Evolutionary conservation across 2,888 invertebrate species (phyloP).

Genomic region (Nebria salina): DNA sequence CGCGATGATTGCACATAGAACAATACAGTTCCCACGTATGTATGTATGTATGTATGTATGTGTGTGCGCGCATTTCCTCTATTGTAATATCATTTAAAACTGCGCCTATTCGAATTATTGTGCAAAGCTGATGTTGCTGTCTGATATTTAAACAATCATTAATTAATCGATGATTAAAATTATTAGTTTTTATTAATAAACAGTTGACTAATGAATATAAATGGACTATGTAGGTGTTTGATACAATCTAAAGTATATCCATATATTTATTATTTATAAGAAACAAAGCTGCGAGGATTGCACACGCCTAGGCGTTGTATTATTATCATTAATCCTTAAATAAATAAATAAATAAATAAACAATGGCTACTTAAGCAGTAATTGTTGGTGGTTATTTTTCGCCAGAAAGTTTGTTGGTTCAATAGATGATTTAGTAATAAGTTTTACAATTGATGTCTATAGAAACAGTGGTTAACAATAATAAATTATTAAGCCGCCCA

Average conservation of each 20-base stretch:
- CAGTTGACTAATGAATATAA: neutral
- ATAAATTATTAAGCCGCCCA: neutral
- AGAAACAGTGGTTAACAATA: neutral
- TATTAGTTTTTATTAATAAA: neutral
- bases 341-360: too few species aligned
- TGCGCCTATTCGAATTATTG: neutral
- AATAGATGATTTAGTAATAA: neutral
- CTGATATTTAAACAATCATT: slow-evolving; percentile 1
- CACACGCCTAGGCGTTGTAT: too few species aligned
- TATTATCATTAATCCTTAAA: too few species aligned
- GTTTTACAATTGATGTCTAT: neutral
- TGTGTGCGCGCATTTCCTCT: neutral
- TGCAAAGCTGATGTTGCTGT: neutral
- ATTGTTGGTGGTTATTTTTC: too few species aligned
- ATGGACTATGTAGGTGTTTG: neutral
- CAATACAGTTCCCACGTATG: neutral
- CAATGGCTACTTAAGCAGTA: too few species aligned
- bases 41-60: neutral
- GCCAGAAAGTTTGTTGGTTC: too few species aligned
- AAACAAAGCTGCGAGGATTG: too few species aligned
- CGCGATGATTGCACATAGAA: neutral
- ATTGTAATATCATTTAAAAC: neutral
- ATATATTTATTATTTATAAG: too few species aligned
- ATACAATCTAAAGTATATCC: neutral
- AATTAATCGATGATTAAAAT: neutral